These are phyloP conservation scores for Cepaea hortensis DNA, from an alignment of 2,888 invertebrate genomes.

Conservation along the genomic window DNA sequence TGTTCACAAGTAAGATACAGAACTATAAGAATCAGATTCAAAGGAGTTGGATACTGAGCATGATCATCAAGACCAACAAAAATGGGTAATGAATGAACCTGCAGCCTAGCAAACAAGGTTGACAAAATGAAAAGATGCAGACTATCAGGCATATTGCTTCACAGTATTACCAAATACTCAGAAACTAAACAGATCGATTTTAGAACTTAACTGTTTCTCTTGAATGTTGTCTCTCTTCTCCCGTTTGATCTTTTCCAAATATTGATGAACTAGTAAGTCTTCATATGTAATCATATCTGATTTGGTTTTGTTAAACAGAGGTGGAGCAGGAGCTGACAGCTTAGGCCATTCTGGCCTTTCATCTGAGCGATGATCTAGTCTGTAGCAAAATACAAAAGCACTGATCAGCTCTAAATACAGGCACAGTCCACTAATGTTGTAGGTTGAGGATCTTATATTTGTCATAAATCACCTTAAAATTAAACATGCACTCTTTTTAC, in stretches of 20 bases:
- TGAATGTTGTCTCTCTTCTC: conserved; percentile 51
- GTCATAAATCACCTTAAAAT: no score
- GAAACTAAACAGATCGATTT: no score
- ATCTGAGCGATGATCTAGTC: conserved; percentile 16
- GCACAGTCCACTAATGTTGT: no score
- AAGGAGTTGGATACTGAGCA: background rate
- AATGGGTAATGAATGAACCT: background rate
- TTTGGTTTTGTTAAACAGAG: conserved; percentile 41
- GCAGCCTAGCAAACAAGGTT: background rate
- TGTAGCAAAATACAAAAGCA: background rate
- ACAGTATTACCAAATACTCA: no score
- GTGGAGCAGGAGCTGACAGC: conserved; percentile 36
- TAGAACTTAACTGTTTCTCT: conserved; percentile 33
- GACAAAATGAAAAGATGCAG: no score
- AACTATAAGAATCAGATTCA: background rate
- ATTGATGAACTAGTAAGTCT: conserved; percentile 74
- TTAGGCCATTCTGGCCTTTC: conserved; percentile 31
- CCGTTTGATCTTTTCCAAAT: conserved; percentile 72
- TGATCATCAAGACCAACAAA: background rate
- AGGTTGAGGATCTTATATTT: no score
- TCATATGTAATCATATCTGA: conserved; percentile 73
- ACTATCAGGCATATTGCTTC: no score
- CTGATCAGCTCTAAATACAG: no score
- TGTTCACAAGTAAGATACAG: no score
- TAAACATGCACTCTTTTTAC: no score